Conservation (phyloP, 1,140 invertebrate species). For the Neuroterus valhalla region DNA sequence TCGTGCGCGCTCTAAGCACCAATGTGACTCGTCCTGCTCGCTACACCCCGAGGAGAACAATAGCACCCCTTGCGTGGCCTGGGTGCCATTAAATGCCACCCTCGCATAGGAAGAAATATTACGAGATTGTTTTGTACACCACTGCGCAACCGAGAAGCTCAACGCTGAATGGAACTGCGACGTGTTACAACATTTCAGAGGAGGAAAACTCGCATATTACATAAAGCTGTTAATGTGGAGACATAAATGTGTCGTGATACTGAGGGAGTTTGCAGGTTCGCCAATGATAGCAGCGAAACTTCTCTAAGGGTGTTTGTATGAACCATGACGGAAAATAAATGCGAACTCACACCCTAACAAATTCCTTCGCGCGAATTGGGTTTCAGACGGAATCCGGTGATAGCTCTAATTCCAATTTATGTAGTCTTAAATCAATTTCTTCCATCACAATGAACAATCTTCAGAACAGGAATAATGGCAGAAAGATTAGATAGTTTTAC, state of each 20-base stretch:
- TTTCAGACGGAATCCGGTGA: too few species aligned
- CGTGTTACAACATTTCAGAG: constrained; percentile 39
- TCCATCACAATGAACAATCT: too few species aligned
- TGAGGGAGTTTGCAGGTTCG: constrained; percentile 1
- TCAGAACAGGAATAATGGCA: too few species aligned
- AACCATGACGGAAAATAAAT: neutral
- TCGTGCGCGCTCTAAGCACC: neutral
- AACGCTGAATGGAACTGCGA: constrained; percentile 32
- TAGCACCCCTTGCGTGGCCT: constrained; percentile 38
- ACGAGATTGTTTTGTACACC: constrained; percentile 51
- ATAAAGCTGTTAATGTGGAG: constrained; percentile 49
- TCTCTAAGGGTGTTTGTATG: neutral
- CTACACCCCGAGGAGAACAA: constrained; percentile 51
- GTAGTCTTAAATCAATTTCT: too few species aligned
- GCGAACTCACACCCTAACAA: neutral
- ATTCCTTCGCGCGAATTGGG: neutral
- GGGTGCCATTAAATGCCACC: constrained; percentile 55
- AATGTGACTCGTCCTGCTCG: constrained; percentile 35
- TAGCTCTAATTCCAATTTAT: too few species aligned
- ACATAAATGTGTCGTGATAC: constrained; percentile 55
- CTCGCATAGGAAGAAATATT: constrained; percentile 51
- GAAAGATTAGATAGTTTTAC: too few species aligned
- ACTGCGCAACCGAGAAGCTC: constrained; percentile 31
- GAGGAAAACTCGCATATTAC: constrained; percentile 51
- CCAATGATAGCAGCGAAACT: too few species aligned